Evolutionary conservation across 2,797 vertebrate species (phyloP).

Genomic region (Podargus strigoides): DNA sequence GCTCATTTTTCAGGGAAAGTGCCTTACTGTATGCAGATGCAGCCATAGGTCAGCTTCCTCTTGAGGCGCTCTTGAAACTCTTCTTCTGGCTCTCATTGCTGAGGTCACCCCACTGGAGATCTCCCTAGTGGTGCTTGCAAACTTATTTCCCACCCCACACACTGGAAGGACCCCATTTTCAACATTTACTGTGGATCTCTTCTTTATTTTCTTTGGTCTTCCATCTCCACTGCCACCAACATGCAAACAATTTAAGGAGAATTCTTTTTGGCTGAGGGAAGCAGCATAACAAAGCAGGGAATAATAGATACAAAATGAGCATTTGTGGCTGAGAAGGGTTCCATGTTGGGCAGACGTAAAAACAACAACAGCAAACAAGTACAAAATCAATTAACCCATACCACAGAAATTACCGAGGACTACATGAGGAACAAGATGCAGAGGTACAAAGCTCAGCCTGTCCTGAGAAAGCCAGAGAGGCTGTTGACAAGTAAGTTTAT

Average conservation of each 20-base stretch:
- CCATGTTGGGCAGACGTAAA: not conserved
- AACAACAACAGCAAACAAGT: not conserved
- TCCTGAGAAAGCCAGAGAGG: constrained; percentile 16
- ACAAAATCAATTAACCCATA: not conserved
- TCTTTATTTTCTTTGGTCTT: constrained; percentile 20
- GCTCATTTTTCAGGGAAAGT: not conserved
- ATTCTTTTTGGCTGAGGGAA: not conserved
- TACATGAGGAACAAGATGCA: not conserved
- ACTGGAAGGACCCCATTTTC: not conserved
- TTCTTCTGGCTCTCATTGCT: not conserved
- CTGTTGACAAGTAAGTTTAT: constrained; percentile 64
- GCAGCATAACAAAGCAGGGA: not conserved
- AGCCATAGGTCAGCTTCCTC: not conserved
- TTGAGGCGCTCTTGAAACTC: not conserved
- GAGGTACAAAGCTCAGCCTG: constrained; percentile 33
- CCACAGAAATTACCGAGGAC: not conserved
- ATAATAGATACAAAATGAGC: not conserved
- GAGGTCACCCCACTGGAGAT: not conserved
- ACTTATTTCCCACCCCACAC: not conserved
- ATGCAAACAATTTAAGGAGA: not conserved
- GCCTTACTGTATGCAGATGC: not conserved
- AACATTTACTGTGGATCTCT: not conserved
- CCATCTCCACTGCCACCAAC: not conserved
- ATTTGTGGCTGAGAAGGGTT: not conserved
- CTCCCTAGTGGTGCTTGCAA: not conserved